Evolutionary conservation across 2,888 invertebrate species (phyloP), one percentile per base, ranked within the genome.

Genomic region (Lasioglossum leucozonium): DNA sequence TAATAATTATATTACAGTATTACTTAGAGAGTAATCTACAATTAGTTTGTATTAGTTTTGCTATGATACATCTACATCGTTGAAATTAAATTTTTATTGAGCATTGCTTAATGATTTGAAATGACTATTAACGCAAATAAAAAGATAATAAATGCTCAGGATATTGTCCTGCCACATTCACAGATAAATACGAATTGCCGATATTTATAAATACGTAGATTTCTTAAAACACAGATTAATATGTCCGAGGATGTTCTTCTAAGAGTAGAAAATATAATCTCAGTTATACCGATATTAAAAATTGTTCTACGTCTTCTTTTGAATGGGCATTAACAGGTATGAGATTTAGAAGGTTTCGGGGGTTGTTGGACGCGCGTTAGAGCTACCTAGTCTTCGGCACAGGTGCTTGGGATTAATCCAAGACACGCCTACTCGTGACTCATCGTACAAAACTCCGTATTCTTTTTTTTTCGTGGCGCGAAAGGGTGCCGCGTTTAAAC

Each of bases 341-440:
- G 34, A 74, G 58, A 67, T 44, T 73, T 62, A 42, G 78, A 65
- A 37, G 51, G 69, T 79, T 81, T 82, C 62, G 47, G 73, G 83
- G 82, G 85, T 84, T 71, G 78, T 44, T 79, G 18, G 37, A 47
- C 77, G 47, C 42, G 69, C 69, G 69, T 69, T 79, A 67, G 58
- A 82, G 34, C 67, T 77, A 81, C 81, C 80, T 84, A 87, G 73
- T 73, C 84, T 67, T 81, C 67, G 67, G 47, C 81, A 89, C 89
- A 89, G 89, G 89, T 89, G 87, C 77, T 67, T 86, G 37, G 77
- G 84, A 87, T 88, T 91, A 89, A 84, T 82, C 77, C 82, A 81
- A 87, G 87, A 76, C 90, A 89, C 91, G 84, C 87, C 90, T 90
- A 87, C 73, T 78, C 62, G 74, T 91, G 91, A 91, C 90, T 91